Conservation (phyloP, 1,140 invertebrate species). For the Apolygus lucorum region DNA sequence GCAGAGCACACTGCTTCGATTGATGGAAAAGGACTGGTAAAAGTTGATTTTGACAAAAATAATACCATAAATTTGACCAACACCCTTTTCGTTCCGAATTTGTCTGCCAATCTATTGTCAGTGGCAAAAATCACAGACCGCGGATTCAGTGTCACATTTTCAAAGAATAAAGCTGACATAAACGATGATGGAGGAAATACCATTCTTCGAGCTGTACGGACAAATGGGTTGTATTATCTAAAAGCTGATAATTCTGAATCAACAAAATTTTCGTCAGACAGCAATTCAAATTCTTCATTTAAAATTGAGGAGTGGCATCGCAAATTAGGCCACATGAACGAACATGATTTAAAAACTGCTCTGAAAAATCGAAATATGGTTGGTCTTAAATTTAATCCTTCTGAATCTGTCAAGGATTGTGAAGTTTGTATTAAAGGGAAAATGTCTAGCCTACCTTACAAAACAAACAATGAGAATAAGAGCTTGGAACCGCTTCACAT, state of each 20-base stretch:
- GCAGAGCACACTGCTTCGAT: neutral
- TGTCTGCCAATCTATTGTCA: neutral
- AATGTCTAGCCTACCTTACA: neutral
- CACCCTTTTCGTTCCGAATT: neutral
- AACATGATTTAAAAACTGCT: neutral
- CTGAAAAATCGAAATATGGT: neutral
- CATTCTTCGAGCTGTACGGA: neutral
- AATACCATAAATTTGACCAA: neutral
- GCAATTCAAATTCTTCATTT: no score
- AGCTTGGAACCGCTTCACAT: neutral
- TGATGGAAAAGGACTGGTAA: neutral
- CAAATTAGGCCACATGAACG: neutral
- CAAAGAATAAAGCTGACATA: neutral
- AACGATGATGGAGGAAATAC: neutral
- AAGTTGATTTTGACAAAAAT: neutral
- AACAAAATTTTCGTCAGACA: no score
- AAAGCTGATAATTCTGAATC: neutral
- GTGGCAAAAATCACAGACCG: neutral
- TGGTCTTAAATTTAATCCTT: conserved; percentile 16
- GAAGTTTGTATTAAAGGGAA: neutral
- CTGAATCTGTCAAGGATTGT: neutral
- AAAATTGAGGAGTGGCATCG: conserved; percentile 3
- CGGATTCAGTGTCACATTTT: neutral
- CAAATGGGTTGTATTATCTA: neutral
- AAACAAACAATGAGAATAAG: neutral